Percentiles rank a stretch among this genome's conserved stretches.
These are phyloP conservation scores for Drosophila eohydei DNA, from an alignment of 2,888 invertebrate species.

Conservation along the genomic window DNA sequence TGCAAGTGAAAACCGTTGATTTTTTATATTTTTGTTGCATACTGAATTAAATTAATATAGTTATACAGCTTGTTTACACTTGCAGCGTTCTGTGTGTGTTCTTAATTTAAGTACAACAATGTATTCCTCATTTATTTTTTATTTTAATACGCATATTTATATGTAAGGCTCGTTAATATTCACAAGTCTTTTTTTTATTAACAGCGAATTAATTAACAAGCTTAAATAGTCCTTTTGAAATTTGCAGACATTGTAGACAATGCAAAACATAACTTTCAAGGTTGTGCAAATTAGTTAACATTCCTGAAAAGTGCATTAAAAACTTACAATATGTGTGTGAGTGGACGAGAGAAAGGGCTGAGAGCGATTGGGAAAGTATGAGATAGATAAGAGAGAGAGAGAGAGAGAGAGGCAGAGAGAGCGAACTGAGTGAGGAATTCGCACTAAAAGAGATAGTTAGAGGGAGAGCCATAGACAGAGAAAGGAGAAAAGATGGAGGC, in stretches of 20 bases:
- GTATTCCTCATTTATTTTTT: conserved; percentile 22
- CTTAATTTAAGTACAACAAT: conserved; percentile 59
- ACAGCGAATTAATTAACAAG: conserved; percentile 10
- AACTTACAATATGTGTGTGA: too few species aligned
- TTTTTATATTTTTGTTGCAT: not conserved
- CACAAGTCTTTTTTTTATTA: not conserved
- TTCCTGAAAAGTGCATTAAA: too few species aligned
- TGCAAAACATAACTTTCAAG: not conserved
- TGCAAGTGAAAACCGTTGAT: conserved; percentile 5
- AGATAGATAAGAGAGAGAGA: too few species aligned
- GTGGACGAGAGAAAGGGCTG: too few species aligned
- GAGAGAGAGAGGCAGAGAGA: too few species aligned
- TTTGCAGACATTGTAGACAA: not conserved
- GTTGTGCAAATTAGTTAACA: too few species aligned
- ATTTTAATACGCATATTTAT: not conserved
- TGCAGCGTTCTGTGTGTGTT: conserved; percentile 45
- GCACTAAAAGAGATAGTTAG: too few species aligned
- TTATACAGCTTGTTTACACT: conserved; percentile 35
- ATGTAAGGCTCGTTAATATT: conserved; percentile 3
- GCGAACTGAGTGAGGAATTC: too few species aligned
- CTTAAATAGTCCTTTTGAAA: not conserved
- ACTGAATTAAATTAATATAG: conserved; percentile 56
- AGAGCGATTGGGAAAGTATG: too few species aligned
- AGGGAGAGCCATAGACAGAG: too few species aligned
- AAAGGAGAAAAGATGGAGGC: too few species aligned